phyloP scores from a whole-genome alignment of 2,797 vertebrate species.

The Cetoscarus ocellatus region DNA sequence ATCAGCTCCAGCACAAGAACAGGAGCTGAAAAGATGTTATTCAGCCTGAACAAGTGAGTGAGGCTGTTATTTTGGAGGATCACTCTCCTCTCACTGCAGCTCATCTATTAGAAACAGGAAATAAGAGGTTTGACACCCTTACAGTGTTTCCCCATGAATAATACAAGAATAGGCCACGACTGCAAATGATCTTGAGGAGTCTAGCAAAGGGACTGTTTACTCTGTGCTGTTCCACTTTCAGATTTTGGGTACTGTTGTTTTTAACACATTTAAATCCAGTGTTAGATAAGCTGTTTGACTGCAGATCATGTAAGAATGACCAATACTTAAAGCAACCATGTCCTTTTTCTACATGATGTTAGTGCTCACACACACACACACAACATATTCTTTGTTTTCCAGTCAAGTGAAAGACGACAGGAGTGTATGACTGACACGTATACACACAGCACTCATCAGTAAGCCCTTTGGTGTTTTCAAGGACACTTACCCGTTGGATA shows the following conservation, averaged over 20 bases:
- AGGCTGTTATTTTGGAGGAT: slow-evolving; percentile 25
- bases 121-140: slow-evolving; percentile 46
- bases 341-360: background rate
- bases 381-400: background rate
- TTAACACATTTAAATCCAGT: slow-evolving; percentile 5
- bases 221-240: slow-evolving; percentile 32
- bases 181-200: slow-evolving; percentile 45
- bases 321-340: background rate
- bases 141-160: slow-evolving; percentile 57
- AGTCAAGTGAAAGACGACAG: slow-evolving; percentile 8
- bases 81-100: slow-evolving; percentile 25
- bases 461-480: slow-evolving; percentile 44
- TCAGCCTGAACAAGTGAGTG: slow-evolving; percentile 28
- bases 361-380: background rate
- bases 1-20: slow-evolving; percentile 8
- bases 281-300: slow-evolving; percentile 11
- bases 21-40: slow-evolving; percentile 26
- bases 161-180: slow-evolving; percentile 51
- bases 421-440: background rate
- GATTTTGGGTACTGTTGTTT: slow-evolving; percentile 13
- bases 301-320: slow-evolving; percentile 12
- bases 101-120: slow-evolving; percentile 37
- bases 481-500: slow-evolving; percentile 49
- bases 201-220: slow-evolving; percentile 26
- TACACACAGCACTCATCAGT: slow-evolving; percentile 12